These are phyloP conservation scores for Rhabditoides inermis DNA, from an alignment of 2,888 invertebrate genomes.

Conservation along the genomic window DNA sequence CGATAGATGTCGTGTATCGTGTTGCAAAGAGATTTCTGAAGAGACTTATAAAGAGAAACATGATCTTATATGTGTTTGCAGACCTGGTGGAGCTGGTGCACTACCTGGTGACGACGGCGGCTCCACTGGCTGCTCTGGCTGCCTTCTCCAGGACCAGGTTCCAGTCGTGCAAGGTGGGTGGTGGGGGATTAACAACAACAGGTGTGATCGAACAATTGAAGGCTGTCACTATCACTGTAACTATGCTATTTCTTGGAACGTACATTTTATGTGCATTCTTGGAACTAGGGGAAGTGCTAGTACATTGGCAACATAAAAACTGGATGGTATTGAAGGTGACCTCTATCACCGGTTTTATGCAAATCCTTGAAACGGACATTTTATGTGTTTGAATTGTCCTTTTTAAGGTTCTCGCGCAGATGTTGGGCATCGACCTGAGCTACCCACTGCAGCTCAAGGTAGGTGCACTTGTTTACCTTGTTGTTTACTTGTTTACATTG, in stretches of 20 bases:
- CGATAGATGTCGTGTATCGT: too few species aligned
- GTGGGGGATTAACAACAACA: neutral
- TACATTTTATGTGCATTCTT: too few species aligned
- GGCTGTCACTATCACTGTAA: too few species aligned
- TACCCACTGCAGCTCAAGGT: slow-evolving; percentile 28
- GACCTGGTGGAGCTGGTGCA: slow-evolving; percentile 38
- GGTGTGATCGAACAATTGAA: too few species aligned
- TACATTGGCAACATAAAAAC: neutral
- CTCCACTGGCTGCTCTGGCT: slow-evolving; percentile 23
- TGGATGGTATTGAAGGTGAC: slow-evolving; percentile 6
- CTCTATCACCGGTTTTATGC: slow-evolving; percentile 9
- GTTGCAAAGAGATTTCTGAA: too few species aligned
- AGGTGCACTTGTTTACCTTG: neutral
- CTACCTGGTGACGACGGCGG: slow-evolving; percentile 22
- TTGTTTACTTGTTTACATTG: neutral
- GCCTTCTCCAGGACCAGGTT: slow-evolving; percentile 28
- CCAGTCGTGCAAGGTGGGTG: slow-evolving; percentile 13
- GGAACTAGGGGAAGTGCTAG: too few species aligned
- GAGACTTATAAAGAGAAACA: too few species aligned
- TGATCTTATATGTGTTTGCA: too few species aligned
- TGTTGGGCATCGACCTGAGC: slow-evolving; percentile 16
- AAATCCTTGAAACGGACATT: slow-evolving; percentile 2
- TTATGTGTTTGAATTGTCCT: too few species aligned
- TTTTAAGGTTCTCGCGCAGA: slow-evolving; percentile 16
- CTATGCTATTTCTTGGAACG: too few species aligned